Percentiles rank a stretch among this genome's conserved stretches.
These are phyloP conservation scores for Xanthorhoe designata DNA, from an alignment of 2,888 invertebrate genomes.

Conservation along the genomic window DNA sequence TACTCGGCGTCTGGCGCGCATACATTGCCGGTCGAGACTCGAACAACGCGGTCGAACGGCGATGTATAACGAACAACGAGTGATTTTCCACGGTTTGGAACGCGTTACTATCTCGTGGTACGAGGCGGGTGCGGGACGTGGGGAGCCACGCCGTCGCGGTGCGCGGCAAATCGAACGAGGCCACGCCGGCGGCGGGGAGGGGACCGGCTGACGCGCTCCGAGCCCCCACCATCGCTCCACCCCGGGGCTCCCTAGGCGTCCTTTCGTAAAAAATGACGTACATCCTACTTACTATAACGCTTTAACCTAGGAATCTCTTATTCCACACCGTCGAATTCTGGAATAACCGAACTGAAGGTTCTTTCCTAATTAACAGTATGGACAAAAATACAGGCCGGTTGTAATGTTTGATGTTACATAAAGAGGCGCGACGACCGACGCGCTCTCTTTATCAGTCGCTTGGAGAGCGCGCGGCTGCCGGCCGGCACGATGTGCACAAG, in stretches of 20 bases:
- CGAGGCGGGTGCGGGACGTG: conserved; percentile 59
- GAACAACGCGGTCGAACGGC: conserved; percentile 51
- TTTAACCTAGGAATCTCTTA: conserved; percentile 84
- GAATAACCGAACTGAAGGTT: conserved; percentile 75
- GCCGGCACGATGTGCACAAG: conserved; percentile 65
- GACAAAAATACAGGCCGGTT: conserved; percentile 80
- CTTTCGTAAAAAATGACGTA: conserved; percentile 77
- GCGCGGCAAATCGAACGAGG: conserved; percentile 83
- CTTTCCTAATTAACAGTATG: conserved; percentile 79
- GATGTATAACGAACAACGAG: conserved; percentile 67
- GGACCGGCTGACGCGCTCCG: conserved; percentile 55
- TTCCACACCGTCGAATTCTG: conserved; percentile 77
- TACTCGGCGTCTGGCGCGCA: conserved; percentile 54
- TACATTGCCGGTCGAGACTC: conserved; percentile 57
- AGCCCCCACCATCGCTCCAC: conserved; percentile 54
- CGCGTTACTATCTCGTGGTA: conserved; percentile 74
- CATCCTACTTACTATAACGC: conserved; percentile 80
- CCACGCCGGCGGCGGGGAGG: conserved; percentile 62
- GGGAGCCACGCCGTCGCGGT: conserved; percentile 58
- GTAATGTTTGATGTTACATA: conserved; percentile 61
- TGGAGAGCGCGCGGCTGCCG: conserved; percentile 56
- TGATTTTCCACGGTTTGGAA: conserved; percentile 69
- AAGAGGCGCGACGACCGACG: conserved; percentile 70
- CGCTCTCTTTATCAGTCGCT: conserved; percentile 78
- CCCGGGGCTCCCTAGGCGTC: conserved; percentile 65